Base-by-base conservation (phyloP, 2,113 vertebrate species). In the Eretmochelys imbricata region DNA sequence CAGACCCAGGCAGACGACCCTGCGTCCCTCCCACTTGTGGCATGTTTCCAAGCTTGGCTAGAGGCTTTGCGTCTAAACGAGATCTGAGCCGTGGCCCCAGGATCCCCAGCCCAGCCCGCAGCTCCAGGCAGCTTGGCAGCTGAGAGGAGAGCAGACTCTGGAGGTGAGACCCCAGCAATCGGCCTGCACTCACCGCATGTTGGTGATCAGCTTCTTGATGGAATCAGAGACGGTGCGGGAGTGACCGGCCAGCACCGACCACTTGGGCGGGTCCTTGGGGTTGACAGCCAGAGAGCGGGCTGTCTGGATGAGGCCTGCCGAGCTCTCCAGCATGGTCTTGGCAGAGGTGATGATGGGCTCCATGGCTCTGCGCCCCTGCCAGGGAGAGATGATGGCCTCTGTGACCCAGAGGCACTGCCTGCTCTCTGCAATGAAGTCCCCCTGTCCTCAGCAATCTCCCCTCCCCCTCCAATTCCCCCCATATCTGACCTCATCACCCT, bases 171-270 rank as follows among this genome's bases (percentile, higher is more conserved):
- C 59, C 5, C 29, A 49, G 38, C 2, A 8, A 54, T 38, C 11
- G 13, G 62, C 9, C 53, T n/a, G 50, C 13, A 42, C 96, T 91
- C 97, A 99, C 99, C 99, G 99, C 99, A 99, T 99, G 97, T 99
- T 99, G 88, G 99, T 99, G 88, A 99, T 99, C 17, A 99, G 98
- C 82, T 99, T 99, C 98, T 99, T 99, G 97, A 99, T 99, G 93
- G 99, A 99, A 93, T 99, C 99, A 0, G 99, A 99, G 94, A 99
- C 99, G 0, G 99, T 99, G n/a, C 99, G 99, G 1, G 99, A 99
- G 96, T 99, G 99, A 62, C 99, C 98, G 0, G 99, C 99, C 62
- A 99, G 98, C 89, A 99, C 99, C 0, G 99, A 99, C 99, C 99
- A 99, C 97, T 99, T 99, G 0, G 99, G 99, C 0, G 99, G 99